Conservation (phyloP, 1,140 invertebrate genomes). For the Phymastichus coffea region DNA sequence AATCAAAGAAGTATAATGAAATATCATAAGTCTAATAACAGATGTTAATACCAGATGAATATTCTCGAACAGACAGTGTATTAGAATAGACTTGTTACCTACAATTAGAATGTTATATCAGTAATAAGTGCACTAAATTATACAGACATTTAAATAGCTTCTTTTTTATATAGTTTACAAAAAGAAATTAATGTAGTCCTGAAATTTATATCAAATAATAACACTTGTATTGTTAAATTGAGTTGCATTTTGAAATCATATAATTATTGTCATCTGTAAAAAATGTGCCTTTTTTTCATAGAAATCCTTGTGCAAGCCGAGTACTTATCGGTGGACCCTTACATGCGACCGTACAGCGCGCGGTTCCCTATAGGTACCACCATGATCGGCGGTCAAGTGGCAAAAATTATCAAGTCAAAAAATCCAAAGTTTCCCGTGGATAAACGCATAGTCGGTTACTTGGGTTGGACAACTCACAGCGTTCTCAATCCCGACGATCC, state of each 20-base stretch:
- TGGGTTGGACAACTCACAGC: slow-evolving; percentile 63
- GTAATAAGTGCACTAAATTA: too few species aligned
- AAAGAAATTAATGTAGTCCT: background rate
- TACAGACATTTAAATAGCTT: too few species aligned
- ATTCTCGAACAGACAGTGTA: too few species aligned
- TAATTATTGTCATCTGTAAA: background rate
- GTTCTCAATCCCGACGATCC: slow-evolving; percentile 39
- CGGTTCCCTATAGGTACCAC: slow-evolving; percentile 57
- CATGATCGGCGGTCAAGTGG: slow-evolving; percentile 66
- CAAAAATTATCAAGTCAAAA: slow-evolving; percentile 65
- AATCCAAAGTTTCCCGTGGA: slow-evolving; percentile 63
- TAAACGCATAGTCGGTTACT: slow-evolving; percentile 58
- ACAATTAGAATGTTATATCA: too few species aligned
- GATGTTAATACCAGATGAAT: too few species aligned
- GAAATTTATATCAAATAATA: background rate
- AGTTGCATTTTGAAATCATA: background rate
- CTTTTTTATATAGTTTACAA: background rate
- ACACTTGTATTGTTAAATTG: background rate
- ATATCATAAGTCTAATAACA: too few species aligned
- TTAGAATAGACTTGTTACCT: too few species aligned
- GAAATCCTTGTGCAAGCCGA: slow-evolving; percentile 68
- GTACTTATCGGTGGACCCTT: slow-evolving; percentile 71
- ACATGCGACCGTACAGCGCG: slow-evolving; percentile 63
- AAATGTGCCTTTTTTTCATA: slow-evolving; percentile 42
- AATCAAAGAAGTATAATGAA: too few species aligned